These are phyloP conservation scores for Tachina fera DNA, from an alignment of 2,888 invertebrate species.

Conservation along the genomic window DNA sequence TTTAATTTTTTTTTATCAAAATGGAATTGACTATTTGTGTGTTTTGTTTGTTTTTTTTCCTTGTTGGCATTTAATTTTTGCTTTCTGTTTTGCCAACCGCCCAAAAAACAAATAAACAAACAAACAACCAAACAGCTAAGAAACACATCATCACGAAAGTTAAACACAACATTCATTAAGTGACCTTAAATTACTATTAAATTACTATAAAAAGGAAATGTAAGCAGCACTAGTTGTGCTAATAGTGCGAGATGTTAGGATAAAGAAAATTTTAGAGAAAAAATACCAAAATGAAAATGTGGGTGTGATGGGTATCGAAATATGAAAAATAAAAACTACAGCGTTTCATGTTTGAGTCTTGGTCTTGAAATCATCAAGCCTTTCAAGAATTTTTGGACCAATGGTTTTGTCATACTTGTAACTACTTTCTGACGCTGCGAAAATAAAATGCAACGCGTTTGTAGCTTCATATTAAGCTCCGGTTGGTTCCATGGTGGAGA, in stretches of 20 bases:
- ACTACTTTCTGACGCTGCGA: too few species aligned
- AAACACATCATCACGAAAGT: constrained; percentile 53
- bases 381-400: too few species aligned
- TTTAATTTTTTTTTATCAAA: constrained; percentile 64
- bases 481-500: too few species aligned
- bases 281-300: not conserved
- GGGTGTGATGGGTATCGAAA: too few species aligned
- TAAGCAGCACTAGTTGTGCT: not conserved
- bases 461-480: too few species aligned
- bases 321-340: too few species aligned
- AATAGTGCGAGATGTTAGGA: not conserved
- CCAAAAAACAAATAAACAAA: constrained; percentile 10
- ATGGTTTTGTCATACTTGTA: too few species aligned
- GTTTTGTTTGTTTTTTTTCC: not conserved
- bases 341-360: too few species aligned
- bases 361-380: too few species aligned
- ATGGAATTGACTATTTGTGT: constrained; percentile 16
- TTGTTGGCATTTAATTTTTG: not conserved
- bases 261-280: not conserved
- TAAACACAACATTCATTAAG: constrained; percentile 59
- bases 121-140: constrained; percentile 25
- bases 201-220: not conserved
- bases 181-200: constrained; percentile 44
- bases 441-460: too few species aligned
- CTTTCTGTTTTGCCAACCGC: constrained; percentile 12